Base-by-base conservation (phyloP, 2,888 invertebrate species). In the Nasonia oneida region DNA sequence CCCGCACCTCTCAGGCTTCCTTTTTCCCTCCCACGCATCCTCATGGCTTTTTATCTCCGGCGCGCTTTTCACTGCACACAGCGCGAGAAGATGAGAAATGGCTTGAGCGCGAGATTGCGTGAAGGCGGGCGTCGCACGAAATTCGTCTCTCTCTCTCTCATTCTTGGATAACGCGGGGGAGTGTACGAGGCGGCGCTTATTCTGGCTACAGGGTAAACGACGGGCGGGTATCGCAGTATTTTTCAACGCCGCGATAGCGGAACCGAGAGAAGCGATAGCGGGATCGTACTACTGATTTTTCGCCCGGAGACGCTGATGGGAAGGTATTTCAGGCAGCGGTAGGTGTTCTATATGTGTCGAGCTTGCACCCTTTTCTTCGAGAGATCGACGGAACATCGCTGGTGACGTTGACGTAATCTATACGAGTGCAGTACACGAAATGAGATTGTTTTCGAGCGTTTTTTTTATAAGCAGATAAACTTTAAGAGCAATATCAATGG, bases 41-140 rank as follows among this genome's bases (percentile, higher is more conserved):
- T 47, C 81, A 18, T 64, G 23, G 57, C 57, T 81, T 74, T 81
- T 14, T 81, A 39, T 74, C 81, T 33, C 29, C 57, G 23, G 37
- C 70, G 47, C 47, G 42, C 74, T 81, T 81, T 81, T 81, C 42
- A 57, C 74, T 47, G 39, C 42, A 15, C 42, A 42, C 82, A 15
- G 42, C 50, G 47, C 67, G 57, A 29, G 81, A 77, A 64, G 83
- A 76, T 83, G 83, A 83, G 75, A 83, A 83, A 83, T 83, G 75
- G 77, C 61, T 74, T 67, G 29, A 23, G 29, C 5, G 3, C 42
- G 64, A 67, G 80, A 70, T 53, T 53, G 33, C 61, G 15, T 10
- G 29, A 39, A 64, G 64, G 57, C 53, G 71, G 33, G 61, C 81
- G 70, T 79, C 71, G 71, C 71, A 57, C 80, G 75, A 83, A 83